Evolutionary conservation across 1,140 invertebrate genomes (phyloP), one percentile per base, ranked within the genome.

Genomic region (Cotesia chilonis): DNA sequence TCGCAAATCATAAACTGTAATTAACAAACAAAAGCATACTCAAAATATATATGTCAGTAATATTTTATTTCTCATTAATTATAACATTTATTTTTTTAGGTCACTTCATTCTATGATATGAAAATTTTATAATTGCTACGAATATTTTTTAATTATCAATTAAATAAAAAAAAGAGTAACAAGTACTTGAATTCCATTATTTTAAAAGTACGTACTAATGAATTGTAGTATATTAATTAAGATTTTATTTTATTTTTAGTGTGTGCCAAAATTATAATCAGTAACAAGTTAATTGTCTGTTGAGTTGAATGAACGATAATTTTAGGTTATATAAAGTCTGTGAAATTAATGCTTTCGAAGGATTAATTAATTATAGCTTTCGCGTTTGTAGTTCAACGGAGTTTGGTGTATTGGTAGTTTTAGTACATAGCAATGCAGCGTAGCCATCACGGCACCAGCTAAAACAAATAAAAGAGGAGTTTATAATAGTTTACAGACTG

Each of bases 321-420:
- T 38, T 65, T 5, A 54, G 6, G 10, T 14, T 36, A 37, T 35
- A 37, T 9, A 20, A 51, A 52, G 69, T 63, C 64, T 64, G 35
- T 65, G 63, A 61, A 71, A 66, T 71, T 71, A 71, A 71, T 71
- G 64, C 64, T 54, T 60, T 71, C 70, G 36, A 17, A 47, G 63
- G 37, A 71, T 71, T 54, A 71, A 71, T 71, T 71, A 71, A 71
- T 71, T 66, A 71, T 63, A 71, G 52, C 63, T 71, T 71, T 66
- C 38, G 6, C 60, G 70, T 71, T 66, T 66, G 4, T 54, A 66
- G 14, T 14, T 66, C 64, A 41, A 66, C 41, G 3, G 52, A 66
- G n/a, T 66, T 60, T 60, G 28, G 17, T 60, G 10, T 47, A 35
- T 52, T 66, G 17, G 61, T 71, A 54, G 41, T 35, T 41, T 64